Base-by-base conservation (phyloP, 2,113 vertebrate genomes). In the Lophura nycthemera region DNA sequence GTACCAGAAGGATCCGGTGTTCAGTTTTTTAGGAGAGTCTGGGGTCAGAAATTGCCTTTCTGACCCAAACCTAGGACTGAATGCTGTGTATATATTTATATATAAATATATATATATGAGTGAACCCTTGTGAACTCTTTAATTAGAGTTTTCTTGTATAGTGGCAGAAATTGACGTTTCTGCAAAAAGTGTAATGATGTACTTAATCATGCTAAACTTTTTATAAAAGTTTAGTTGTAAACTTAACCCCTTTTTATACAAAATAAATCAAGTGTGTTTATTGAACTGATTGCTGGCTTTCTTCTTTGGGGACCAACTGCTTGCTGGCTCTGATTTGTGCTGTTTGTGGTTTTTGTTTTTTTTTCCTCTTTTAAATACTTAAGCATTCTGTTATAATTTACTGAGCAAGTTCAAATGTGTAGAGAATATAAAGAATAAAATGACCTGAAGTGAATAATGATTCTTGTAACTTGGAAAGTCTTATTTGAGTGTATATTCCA, bases 171-270 rank as follows among this genome's bases (percentile, higher is more conserved):
- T 98, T 95, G 65, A 95, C 84, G 97, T 98, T 99, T 99, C 99
- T 99, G 99, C 99, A 98, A 97, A 98, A 98, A 98, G 97, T 99
- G 98, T 99, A 98, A 99, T 99, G 98, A 99, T 99, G 98, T 99
- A 99, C 98, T 98, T 99, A 99, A 98, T 99, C 98, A 98, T 98
- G 98, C 99, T 99, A 99, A 99, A 99, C 99, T 99, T 99, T 99
- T 99, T 99, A 99, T 99, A 99, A 99, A 99, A 99, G 99, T 99
- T 99, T 98, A 97, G 98, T 99, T 99, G 99, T 99, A 99, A 99
- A 99, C 98, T 98, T 98, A 99, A 99, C 98, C 97, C 97, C 98
- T 99, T 99, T 99, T 99, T 98, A 98, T 99, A 99, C 98, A 98
- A 98, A 99, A 99, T 99, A 99, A 99, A 99, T 99, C 97, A 97